Conservation (phyloP, 2,797 vertebrate species). For the Huso huso region DNA sequence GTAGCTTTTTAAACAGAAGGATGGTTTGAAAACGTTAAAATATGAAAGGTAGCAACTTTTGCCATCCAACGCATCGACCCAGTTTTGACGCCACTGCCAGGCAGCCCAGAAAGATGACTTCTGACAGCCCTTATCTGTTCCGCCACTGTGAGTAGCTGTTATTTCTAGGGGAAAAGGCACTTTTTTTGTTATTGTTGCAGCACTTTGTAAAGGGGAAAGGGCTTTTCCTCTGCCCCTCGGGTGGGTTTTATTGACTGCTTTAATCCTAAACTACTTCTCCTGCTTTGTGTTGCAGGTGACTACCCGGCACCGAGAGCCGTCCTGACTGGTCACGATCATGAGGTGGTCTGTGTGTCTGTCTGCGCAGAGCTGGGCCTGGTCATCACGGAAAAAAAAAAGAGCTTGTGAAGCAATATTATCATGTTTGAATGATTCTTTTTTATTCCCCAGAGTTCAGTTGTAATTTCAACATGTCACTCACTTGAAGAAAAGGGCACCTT, state of each 20-base stretch:
- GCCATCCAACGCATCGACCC: conserved; percentile 6
- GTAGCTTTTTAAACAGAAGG: too few species aligned
- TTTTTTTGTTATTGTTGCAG: conserved; percentile 2
- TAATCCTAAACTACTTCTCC: background rate
- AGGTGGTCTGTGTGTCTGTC: conserved; percentile 92
- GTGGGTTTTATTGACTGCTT: background rate
- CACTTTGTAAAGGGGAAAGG: conserved; percentile 5
- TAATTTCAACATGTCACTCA: background rate
- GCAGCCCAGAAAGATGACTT: background rate
- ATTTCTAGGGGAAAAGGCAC: conserved; percentile 4
- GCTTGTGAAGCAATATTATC: conserved; percentile 11
- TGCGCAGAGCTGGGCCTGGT: conserved; percentile 94
- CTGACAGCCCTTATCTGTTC: background rate
- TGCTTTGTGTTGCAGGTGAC: conserved; percentile 66
- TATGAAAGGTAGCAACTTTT: conserved; percentile 7
- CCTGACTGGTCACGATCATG: conserved; percentile 90
- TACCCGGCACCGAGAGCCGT: conserved; percentile 92
- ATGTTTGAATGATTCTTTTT: too few species aligned
- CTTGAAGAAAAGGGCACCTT: conserved; percentile 4
- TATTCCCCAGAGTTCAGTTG: conserved; percentile 14
- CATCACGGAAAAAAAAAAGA: too few species aligned
- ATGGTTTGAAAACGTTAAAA: too few species aligned
- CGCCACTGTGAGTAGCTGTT: conserved; percentile 4
- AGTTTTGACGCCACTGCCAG: conserved; percentile 5
- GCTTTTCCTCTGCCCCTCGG: conserved; percentile 1